Conservation (phyloP, 2,113 vertebrate genomes). For the Neotoma lepida region DNA sequence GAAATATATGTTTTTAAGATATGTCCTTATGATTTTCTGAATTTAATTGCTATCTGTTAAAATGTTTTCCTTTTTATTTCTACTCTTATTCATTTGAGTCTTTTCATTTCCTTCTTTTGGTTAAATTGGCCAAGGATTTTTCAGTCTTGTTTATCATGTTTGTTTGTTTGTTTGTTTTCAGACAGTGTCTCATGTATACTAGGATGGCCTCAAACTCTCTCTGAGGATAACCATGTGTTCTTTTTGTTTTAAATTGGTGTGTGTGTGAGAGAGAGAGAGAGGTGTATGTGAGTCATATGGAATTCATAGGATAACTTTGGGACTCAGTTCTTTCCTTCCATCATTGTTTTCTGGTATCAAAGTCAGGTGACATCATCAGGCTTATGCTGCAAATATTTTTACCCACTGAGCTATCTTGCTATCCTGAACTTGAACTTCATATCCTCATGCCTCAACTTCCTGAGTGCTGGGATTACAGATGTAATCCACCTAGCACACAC, state of each 20-base stretch:
- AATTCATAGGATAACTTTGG: background rate
- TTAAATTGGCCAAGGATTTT: background rate
- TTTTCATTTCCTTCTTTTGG: background rate
- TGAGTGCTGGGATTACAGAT: background rate
- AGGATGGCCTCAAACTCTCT: background rate
- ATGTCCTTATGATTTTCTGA: background rate
- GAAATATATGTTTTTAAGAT: background rate
- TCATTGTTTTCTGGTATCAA: background rate
- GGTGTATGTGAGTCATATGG: background rate
- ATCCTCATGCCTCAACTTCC: background rate
- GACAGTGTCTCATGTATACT: background rate
- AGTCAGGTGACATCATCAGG: background rate
- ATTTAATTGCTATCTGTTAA: background rate
- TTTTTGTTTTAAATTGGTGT: background rate
- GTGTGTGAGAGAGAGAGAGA: background rate
- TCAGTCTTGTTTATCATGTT: background rate
- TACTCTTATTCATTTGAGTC: background rate
- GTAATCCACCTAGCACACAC: background rate
- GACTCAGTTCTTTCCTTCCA: background rate
- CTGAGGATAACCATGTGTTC: background rate
- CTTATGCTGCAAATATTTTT: background rate
- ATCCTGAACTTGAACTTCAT: background rate
- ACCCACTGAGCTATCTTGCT: background rate
- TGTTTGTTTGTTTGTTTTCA: background rate
- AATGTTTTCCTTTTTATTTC: background rate